Evolutionary conservation across 2,797 vertebrate genomes (phyloP), one percentile per base, ranked within the genome.

Genomic region (Huso huso): DNA sequence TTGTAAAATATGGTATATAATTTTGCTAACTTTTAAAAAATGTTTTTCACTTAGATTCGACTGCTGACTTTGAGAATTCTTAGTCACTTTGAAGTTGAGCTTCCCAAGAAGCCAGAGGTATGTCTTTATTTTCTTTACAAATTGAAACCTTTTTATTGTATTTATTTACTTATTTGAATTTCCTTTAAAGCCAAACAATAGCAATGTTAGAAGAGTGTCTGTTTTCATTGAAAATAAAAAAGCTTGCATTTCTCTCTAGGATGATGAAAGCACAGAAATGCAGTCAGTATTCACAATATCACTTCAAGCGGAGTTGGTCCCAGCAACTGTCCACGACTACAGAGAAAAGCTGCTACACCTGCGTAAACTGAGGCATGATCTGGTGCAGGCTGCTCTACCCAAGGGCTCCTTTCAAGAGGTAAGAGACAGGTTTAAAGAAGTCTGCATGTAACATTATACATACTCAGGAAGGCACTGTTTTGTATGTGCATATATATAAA

Each of bases 341-440:
- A 89, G 95, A 72, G 97, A 99, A 50, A 99, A 99, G 75, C 87
- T 99, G 51, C 91, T 99, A 4, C 92, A 98, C 73, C 77, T 99
- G 64, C 84, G 92, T 10, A 98, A 96, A 77, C 87, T 99, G 37
- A 91, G 97, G 5, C 89, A 91, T n/a, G 96, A 99, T 72, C 81
- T 93, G 74, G 93, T 93, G 61, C 89, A 85, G 71, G 72, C 82
- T 48, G 66, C 82, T 48, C 72, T 91, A 68, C 90, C 90, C 0
- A 77, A 57, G 13, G 93, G 91, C 10, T 83, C 83, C 7, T 88
- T 96, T 71, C 87, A 91, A 66, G 92, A 96, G 93, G 97, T 98
- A 80, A 73, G 61, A 8, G 37, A 10, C 5, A 55, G 3, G n/a
- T 55, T 48, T 8, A 23, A 13, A 18, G 11, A 51, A 37, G 55